A percentile compares a stretch with the other conserved stretches of the same genome.
Conservation (phyloP, 2,888 invertebrate species). For the Diogma glabrata region DNA sequence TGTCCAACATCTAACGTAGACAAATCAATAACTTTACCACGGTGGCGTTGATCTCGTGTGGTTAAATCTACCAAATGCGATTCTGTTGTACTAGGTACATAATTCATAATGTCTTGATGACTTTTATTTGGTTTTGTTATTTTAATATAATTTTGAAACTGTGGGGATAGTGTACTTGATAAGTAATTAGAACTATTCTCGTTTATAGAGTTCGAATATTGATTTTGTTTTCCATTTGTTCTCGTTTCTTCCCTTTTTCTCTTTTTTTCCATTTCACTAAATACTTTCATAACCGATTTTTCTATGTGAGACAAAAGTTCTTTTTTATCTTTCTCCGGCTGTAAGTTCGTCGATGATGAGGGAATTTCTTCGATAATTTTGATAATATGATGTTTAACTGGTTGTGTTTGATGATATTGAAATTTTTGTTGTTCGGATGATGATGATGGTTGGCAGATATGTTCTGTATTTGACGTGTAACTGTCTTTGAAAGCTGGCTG, state of each 20-base stretch:
- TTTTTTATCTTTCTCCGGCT: conserved; percentile 21
- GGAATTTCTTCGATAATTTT: neutral
- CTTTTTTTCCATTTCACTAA: conserved; percentile 30
- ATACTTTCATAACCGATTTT: conserved; percentile 35
- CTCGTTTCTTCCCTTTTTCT: neutral
- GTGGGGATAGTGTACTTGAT: neutral
- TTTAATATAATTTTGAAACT: neutral
- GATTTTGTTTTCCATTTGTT: neutral
- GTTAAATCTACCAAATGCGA: neutral
- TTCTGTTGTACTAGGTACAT: neutral
- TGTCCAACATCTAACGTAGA: conserved; percentile 18
- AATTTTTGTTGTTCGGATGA: neutral
- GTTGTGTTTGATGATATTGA: conserved; percentile 15
- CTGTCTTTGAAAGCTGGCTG: neutral
- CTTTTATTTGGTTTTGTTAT: too few relatives aligned
- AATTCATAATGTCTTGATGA: too few relatives aligned
- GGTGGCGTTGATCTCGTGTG: neutral
- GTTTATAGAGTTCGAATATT: too few relatives aligned
- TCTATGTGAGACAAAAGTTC: conserved; percentile 36
- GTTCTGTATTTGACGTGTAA: neutral
- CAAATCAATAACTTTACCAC: conserved; percentile 21
- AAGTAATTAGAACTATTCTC: too few relatives aligned
- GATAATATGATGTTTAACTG: conserved; percentile 24
- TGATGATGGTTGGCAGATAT: neutral
- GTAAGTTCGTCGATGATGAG: too few relatives aligned